phyloP scores from a whole-genome alignment of 2,113 vertebrate genomes.

The Chaetura pelagica region DNA sequence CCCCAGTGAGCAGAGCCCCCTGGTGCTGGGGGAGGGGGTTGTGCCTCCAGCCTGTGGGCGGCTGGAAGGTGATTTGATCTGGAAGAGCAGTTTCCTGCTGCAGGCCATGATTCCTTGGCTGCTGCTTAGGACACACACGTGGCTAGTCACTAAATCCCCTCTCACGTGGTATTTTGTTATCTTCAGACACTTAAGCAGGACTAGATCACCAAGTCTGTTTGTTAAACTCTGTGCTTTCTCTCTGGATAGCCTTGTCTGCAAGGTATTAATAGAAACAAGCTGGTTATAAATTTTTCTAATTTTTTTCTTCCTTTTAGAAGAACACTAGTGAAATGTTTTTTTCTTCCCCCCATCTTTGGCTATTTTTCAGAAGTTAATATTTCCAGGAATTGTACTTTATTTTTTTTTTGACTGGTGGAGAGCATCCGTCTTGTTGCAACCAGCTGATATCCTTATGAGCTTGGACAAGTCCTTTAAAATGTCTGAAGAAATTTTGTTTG shows the following conservation, averaged over 20 bases:
- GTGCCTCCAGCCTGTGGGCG: too few relatives aligned
- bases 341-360: neutral
- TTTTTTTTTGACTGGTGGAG: neutral
- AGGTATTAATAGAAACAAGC: neutral
- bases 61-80: neutral
- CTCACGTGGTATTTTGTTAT: neutral
- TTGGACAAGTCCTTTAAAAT: neutral
- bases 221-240: neutral
- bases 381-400: neutral
- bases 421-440: neutral
- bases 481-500: constrained; percentile 28
- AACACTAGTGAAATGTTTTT: neutral
- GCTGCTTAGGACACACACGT: accelerated
- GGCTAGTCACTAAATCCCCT: neutral
- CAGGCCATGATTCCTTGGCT: neutral
- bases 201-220: neutral
- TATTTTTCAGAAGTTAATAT: neutral
- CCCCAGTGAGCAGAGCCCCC: neutral
- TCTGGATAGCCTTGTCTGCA: neutral
- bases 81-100: neutral
- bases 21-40: too few relatives aligned
- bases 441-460: neutral
- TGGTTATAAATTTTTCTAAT: too few relatives aligned
- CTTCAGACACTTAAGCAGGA: neutral
- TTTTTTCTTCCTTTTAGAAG: neutral